Evolutionary conservation across 2,797 vertebrate genomes (phyloP).

Genomic region (Sebastes steindachneri): DNA sequence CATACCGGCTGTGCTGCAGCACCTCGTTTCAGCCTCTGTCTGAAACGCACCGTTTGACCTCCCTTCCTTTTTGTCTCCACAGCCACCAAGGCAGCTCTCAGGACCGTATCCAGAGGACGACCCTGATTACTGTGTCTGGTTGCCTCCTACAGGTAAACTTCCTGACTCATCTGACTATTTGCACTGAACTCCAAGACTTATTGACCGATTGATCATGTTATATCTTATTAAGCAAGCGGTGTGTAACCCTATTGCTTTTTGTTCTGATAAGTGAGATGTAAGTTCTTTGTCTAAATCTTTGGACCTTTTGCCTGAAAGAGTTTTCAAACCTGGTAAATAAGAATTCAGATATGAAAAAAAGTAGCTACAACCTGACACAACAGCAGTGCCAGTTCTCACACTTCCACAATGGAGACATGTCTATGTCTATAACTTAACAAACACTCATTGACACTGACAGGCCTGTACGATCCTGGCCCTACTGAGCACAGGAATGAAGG

Average conservation of each 20-base stretch:
- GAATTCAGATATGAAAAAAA: neutral
- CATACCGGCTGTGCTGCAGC: too few species aligned
- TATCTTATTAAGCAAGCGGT: neutral
- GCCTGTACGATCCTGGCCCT: neutral
- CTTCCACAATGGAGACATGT: too few species aligned
- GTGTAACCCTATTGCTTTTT: neutral
- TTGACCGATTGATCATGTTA: neutral
- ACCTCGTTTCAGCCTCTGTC: too few species aligned
- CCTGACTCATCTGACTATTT: neutral
- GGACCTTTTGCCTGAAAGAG: neutral
- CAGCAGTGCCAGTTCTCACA: too few species aligned
- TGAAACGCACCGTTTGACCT: too few species aligned
- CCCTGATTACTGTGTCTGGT: slow-evolving; percentile 96
- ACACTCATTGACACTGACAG: neutral
- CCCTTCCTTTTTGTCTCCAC: slow-evolving; percentile 3
- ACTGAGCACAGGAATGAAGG: neutral
- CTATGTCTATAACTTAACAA: neutral
- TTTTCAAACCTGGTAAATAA: neutral
- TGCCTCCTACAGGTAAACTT: slow-evolving; percentile 91
- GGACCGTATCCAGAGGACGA: slow-evolving; percentile 93
- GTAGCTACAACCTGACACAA: neutral
- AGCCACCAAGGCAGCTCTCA: slow-evolving; percentile 83
- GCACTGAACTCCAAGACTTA: neutral
- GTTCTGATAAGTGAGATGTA: neutral
- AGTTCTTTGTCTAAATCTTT: neutral